Evolutionary conservation across 2,888 invertebrate genomes (phyloP), one percentile per base, ranked within the genome.

Genomic region (Melinaea menophilus): DNA sequence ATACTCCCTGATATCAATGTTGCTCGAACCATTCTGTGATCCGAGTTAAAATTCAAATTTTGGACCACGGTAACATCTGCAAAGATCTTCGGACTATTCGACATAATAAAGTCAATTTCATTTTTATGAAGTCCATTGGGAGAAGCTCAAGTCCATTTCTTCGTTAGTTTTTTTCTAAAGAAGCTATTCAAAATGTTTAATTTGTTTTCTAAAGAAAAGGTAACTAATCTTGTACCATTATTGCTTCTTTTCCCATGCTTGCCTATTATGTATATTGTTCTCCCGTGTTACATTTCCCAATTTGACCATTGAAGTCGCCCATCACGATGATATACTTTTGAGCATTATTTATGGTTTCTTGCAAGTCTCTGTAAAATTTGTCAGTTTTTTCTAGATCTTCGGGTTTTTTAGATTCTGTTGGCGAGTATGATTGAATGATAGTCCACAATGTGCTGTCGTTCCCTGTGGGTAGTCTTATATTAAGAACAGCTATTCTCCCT

Each of bases 61-160:
- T 63, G 46, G 56, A 72, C 12, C 0, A 68, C 31, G 1, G 59
- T 41, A 0, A 68, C 22, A 56, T 72, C 63, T 41, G 67, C 58
- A 48, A 72, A 68, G 0, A n/a, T 3, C 56, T 68, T 71, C 7
- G 12, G 12, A n/a, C 69, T 67, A 12, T 72, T 72, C 1, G 70
- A 41, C 64, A 68, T 62, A 31, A 73, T 68, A 58, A 45, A 73
- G 33, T 71, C 71, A 2, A 71, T 70, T 63, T 71, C 69, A 13
- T 71, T 73, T 57, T 62, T 70, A 41, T 63, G 35, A 0, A 9
- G 34, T n/a, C 68, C 71, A 46, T 69, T 63, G 2, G 74, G 72
- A 1, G 72, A 71, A 1, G 59, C 62, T 71, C 72, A 73, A 41
- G 72, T 74, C 71, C 72, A 71, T 63, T 67, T 71, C 68, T 71